Base-by-base conservation (phyloP, 2,888 invertebrate genomes). In the Lasioglossum zephyrum region DNA sequence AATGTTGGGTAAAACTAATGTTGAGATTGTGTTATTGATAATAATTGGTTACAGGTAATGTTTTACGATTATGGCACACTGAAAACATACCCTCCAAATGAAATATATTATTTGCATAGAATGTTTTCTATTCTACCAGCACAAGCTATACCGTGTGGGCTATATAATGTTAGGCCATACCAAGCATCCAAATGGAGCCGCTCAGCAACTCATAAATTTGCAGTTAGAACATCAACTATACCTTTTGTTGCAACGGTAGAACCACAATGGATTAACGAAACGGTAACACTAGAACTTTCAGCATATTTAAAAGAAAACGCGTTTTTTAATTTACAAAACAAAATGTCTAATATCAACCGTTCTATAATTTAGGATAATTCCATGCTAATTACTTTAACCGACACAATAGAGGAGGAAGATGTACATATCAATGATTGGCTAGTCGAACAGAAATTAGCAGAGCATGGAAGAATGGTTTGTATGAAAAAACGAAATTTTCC, bases 31-130 rank as follows among this genome's bases (percentile, higher is more conserved):
- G 74, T 77, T 75, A 77, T 73, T 44, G 9, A 63, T 85, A 31
- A 66, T 16, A 76, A 73, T 80, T 76, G 84, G 81, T 78, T 76
- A 31, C 73, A 95, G 95, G 84, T 95, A 49, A 74, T 94, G 41
- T 95, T 95, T 81, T 95, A 94, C 74, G 95, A 95, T 82, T 95
- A 92, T 73, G 95, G 95, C 1, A 95, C 95, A 18, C 73, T 94
- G 0, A 91, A 93, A 80, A 90, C 92, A 1, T 93, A 93, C 80
- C 60, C 88, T 22, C 81, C 93, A 16, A 75, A 90, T 0, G 88
- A 89, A 18, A 6, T 95, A 13, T 93, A 90, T 44, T 95, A 92
- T 77, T 89, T 95, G 39, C 91, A 93, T 79, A 90, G 92, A 47
- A 79, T n/a, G 0, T 95, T 95, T 84, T 92, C 94, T 2, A 4